Evolutionary conservation across 2,113 vertebrate species (phyloP), one percentile per base, ranked within the genome.

Genomic region (Perca fluviatilis): DNA sequence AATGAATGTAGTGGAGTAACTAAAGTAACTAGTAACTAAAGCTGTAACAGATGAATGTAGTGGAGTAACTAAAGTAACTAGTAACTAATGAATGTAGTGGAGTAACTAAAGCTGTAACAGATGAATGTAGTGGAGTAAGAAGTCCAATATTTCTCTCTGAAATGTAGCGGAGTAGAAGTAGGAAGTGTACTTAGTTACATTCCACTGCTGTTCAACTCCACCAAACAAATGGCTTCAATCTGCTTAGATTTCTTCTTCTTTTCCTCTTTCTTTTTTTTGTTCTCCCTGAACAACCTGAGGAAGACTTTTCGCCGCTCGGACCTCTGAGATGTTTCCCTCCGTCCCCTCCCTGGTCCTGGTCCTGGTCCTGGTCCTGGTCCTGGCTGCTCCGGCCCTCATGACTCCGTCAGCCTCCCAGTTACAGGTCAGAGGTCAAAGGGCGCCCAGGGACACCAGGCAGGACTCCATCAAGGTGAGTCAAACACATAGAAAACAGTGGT

Each of bases 401-500:
- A 85, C 85, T 65, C 70, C 78, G 0, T 62, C 83, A 0, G 36
- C 77, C 56, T 84, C 90, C 40, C 77, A 86, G 68, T 25, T 88
- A 12, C 50, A 91, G 89, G 73, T 91, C 63, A 75, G 78, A 68
- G 80, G 86, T 80, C 87, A 90, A n/a, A 72, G 87, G 54, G 36
- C 65, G 15, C 56, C 69, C 9, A 85, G 84, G 61, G 89, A 88
- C 21, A 13, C 82, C 57, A 82, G 75, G 57, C 72, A 82, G 18
- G 87, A 92, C 72, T 51, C 92, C 18, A 74, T 95, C 62, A 92
- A 91, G 89, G 91, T 92, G 67, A 85, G 46, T 21, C 40, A 43
- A 11, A 43, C 8, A 43, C 40, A 3, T 11, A 11, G 40, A 43
- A 33, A 10, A 43, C 10, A 43, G 40, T 43, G 40, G 10, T 43